Percentiles rank a stretch among this genome's conserved stretches.
Conservation (phyloP, 2,113 vertebrate species). For the Oriolus oriolus region DNA sequence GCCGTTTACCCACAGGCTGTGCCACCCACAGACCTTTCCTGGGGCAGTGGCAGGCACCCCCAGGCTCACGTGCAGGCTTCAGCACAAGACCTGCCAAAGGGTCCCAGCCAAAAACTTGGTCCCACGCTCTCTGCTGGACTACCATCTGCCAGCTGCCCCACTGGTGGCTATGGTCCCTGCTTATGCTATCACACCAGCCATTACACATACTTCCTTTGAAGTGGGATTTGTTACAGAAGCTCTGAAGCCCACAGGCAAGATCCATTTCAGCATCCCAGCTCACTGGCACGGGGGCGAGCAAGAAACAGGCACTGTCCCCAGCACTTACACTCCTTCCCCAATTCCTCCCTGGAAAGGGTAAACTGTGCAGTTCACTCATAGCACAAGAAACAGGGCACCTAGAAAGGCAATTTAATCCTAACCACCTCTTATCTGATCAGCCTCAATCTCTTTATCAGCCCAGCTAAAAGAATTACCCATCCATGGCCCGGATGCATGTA, state of each 20-base stretch:
- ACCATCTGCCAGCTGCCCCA: not conserved
- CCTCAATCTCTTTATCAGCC: slow-evolving; percentile 55
- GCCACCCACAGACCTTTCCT: slow-evolving; percentile 35
- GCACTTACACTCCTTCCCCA: not conserved
- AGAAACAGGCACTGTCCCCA: not conserved
- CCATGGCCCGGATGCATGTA: slow-evolving; percentile 25
- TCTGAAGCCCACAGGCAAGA: not conserved
- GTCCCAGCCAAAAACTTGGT: not conserved
- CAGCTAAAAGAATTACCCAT: slow-evolving; percentile 64
- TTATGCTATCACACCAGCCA: rapidly evolving
- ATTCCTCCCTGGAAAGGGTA: not conserved
- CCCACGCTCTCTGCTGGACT: not conserved
- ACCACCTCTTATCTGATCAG: slow-evolving; percentile 50
- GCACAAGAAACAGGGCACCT: not conserved
- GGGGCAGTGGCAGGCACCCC: not conserved
- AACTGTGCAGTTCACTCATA: not conserved
- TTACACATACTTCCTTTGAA: not conserved
- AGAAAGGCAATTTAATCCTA: slow-evolving; percentile 43
- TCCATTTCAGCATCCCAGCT: not conserved
- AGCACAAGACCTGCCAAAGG: not conserved
- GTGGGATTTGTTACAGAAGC: not conserved
- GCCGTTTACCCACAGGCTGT: slow-evolving; percentile 30
- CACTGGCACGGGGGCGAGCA: rapidly evolving
- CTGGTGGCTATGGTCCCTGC: not conserved
- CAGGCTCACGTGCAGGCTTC: not conserved